A percentile compares a stretch with the other conserved stretches of the same genome.
phyloP scores from a whole-genome alignment of 2,797 vertebrate species.

The Cossypha caffra region DNA sequence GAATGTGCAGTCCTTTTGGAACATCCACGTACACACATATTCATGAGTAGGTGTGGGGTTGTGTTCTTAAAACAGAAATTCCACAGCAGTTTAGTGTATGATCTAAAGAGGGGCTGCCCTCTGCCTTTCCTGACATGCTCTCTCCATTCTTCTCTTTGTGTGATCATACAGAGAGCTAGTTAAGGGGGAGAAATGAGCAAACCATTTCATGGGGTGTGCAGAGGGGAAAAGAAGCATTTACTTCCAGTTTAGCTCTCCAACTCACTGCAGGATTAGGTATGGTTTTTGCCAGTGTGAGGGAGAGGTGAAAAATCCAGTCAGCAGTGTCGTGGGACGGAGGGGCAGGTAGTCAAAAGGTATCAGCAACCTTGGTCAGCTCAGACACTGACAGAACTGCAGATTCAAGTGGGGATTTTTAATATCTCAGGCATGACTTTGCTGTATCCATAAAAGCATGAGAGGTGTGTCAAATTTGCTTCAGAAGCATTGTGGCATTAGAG shows the following conservation, averaged over 20 bases:
- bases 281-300: background rate
- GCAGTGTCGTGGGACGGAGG: background rate
- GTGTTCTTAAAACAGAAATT: background rate
- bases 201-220: accelerated
- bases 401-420: background rate
- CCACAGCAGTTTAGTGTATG: background rate
- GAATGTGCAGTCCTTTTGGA: background rate
- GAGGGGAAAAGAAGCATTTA: background rate
- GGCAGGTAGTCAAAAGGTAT: background rate
- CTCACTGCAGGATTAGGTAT: background rate
- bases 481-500: background rate
- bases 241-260: background rate
- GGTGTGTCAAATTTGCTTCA: background rate
- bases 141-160: background rate
- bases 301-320: background rate
- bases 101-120: background rate
- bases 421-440: background rate
- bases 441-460: background rate
- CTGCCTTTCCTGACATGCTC: background rate
- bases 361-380: background rate
- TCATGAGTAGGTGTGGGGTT: background rate
- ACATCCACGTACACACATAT: background rate
- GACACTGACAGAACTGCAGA: background rate
- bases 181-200: background rate
- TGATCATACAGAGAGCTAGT: background rate